A percentile compares a stretch with the other conserved stretches of the same genome.
phyloP scores from a whole-genome alignment of 2,113 vertebrate species.

The Onychostruthus taczanowskii region DNA sequence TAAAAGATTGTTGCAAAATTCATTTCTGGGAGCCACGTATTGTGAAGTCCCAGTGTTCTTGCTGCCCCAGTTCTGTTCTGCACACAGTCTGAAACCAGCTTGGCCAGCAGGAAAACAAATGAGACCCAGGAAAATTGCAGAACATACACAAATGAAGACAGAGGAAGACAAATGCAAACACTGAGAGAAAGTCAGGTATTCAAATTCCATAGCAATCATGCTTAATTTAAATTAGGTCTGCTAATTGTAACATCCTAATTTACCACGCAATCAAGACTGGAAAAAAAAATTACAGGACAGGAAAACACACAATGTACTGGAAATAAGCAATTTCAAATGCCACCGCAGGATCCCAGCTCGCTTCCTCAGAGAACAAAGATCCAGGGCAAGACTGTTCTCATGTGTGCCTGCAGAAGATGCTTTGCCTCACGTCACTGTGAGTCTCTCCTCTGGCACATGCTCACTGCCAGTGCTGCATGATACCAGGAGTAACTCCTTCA shows the following conservation, averaged over 20 bases:
- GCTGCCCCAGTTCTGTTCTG: not conserved
- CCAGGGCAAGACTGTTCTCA: not conserved
- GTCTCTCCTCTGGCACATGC: not conserved
- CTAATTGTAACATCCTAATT: constrained; percentile 21
- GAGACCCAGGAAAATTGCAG: not conserved
- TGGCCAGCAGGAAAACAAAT: not conserved
- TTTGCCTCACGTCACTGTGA: not conserved
- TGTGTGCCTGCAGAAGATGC: not conserved
- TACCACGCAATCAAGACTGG: constrained; percentile 19
- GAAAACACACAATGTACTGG: not conserved
- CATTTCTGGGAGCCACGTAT: not conserved
- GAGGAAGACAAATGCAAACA: constrained; percentile 6
- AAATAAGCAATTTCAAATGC: constrained; percentile 12
- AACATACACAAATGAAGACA: not conserved
- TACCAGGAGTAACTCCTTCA: not conserved
- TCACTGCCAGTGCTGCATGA: not conserved
- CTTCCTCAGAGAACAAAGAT: not conserved
- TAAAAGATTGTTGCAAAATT: not conserved
- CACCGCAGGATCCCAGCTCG: not conserved
- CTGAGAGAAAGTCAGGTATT: not conserved
- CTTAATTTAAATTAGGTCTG: constrained; percentile 29
- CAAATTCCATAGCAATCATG: not conserved
- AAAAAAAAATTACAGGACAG: constrained; percentile 19
- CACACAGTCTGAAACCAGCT: not conserved
- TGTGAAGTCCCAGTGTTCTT: not conserved